Conservation (phyloP, 2,797 vertebrate genomes). For the Chromobotia macracanthus region DNA sequence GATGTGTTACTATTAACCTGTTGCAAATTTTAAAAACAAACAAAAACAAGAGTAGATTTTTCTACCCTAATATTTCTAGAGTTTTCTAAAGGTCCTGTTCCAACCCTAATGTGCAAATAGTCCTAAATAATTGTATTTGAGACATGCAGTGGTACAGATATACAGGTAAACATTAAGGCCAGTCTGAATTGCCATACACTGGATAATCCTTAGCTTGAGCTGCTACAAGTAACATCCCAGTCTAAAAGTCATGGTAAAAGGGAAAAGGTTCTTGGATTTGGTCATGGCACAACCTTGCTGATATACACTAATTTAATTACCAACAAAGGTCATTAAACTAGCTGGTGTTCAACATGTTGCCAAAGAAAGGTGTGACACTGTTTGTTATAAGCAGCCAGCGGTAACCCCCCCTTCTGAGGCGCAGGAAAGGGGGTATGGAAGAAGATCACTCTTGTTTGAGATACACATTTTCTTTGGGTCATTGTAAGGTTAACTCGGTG, state of each 20-base stretch:
- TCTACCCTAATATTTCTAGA: slow-evolving; percentile 69
- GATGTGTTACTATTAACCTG: slow-evolving; percentile 70
- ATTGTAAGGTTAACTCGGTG: neutral
- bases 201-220: slow-evolving; percentile 71
- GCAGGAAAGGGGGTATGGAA: slow-evolving; percentile 26
- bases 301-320: slow-evolving; percentile 54
- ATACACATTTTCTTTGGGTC: too few species aligned
- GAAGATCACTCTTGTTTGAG: slow-evolving; percentile 12
- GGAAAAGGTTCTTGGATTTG: slow-evolving; percentile 25
- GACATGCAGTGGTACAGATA: slow-evolving; percentile 80
- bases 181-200: slow-evolving; percentile 74
- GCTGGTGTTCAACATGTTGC: neutral
- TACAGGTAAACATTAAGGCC: slow-evolving; percentile 78
- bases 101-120: slow-evolving; percentile 81
- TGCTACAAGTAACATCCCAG: slow-evolving; percentile 65
- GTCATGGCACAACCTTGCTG: slow-evolving; percentile 67
- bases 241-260: slow-evolving; percentile 20
- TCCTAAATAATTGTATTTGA: slow-evolving; percentile 75
- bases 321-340: slow-evolving; percentile 30
- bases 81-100: slow-evolving; percentile 74
- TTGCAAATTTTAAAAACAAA: slow-evolving; percentile 59
- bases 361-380: neutral
- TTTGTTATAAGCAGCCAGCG: slow-evolving; percentile 2
- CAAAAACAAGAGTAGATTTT: slow-evolving; percentile 67
- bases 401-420: neutral